These are phyloP conservation scores for Seriola dumerili DNA, from an alignment of 2,113 vertebrate species.

Conservation along the genomic window DNA sequence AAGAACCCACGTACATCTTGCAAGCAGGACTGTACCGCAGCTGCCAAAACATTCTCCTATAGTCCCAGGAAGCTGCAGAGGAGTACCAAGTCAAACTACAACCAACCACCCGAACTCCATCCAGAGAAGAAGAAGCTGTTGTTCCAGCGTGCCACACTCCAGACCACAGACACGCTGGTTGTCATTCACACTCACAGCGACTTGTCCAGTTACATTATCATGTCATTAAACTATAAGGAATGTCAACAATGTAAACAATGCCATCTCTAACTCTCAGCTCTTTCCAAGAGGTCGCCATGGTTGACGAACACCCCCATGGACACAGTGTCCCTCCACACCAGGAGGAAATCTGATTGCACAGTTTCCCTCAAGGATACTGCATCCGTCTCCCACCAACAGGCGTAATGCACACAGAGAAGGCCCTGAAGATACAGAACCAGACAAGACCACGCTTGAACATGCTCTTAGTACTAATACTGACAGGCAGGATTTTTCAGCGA, in stretches of 20 bases:
- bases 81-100: too few species aligned
- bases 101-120: background rate
- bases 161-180: background rate
- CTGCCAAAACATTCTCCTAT: constrained; percentile 19
- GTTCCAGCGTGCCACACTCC: background rate
- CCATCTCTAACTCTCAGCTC: background rate
- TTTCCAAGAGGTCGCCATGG: background rate
- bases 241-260: too few species aligned
- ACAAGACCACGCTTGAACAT: background rate
- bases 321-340: background rate
- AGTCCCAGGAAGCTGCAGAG: background rate
- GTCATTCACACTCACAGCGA: background rate
- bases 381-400: background rate
- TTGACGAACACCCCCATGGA: background rate
- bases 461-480: background rate
- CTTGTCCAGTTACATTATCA: background rate
- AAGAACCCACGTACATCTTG: background rate
- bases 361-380: background rate
- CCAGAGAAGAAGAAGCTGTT: too few species aligned
- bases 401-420: background rate
- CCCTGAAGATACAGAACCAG: background rate
- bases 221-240: background rate
- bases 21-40: constrained; percentile 6
- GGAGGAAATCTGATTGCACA: background rate
- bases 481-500: background rate